Conservation (phyloP, 2,888 invertebrate species). For the Chaetogeoica ovagalla region DNA sequence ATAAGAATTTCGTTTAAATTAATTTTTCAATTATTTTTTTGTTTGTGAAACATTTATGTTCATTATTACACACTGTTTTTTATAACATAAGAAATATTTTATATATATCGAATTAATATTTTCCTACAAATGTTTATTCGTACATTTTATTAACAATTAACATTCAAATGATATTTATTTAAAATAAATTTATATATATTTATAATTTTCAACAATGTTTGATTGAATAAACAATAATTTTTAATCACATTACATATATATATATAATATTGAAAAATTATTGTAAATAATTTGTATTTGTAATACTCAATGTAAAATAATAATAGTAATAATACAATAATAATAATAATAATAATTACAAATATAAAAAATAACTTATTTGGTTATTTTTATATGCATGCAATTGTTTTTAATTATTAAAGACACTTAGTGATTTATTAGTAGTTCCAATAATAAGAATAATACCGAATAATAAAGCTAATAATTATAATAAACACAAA, state of each 20-base stretch:
- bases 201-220: slow-evolving; percentile 1
- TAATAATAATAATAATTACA: background rate
- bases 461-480: slow-evolving; percentile 1
- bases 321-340: background rate
- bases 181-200: background rate
- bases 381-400: slow-evolving; percentile 13
- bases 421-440: background rate
- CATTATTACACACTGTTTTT: too few species aligned
- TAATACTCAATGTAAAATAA: slow-evolving; percentile 5
- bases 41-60: too few species aligned
- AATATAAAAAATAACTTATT: slow-evolving; percentile 5
- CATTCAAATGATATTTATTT: background rate
- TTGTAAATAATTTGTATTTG: slow-evolving; percentile 1
- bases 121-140: background rate
- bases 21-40: too few species aligned
- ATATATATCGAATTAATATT: background rate
- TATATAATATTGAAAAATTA: background rate
- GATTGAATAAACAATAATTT: background rate
- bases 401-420: background rate
- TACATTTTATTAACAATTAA: background rate
- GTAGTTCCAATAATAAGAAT: slow-evolving; percentile 33
- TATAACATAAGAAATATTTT: too few species aligned
- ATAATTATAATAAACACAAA: slow-evolving; percentile 35
- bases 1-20: too few species aligned
- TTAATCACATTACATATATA: too few species aligned